These are phyloP conservation scores for Lasius platythorax DNA, from an alignment of 2,888 invertebrate genomes.

Conservation along the genomic window DNA sequence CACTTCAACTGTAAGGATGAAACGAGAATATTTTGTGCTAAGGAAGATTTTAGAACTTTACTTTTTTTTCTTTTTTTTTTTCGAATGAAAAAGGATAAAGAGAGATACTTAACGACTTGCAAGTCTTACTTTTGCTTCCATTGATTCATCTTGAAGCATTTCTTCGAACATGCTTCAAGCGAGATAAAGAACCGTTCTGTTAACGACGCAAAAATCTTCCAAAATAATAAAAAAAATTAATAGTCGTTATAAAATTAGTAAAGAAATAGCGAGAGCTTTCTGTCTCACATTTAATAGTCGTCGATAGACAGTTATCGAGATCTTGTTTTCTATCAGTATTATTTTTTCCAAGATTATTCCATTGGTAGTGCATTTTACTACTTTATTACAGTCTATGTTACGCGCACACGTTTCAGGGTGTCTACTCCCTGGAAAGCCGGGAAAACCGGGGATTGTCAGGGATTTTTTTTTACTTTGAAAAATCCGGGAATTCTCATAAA, in stretches of 20 bases:
- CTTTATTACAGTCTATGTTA: background rate
- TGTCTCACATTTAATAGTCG: background rate
- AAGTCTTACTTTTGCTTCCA: background rate
- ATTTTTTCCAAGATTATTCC: background rate
- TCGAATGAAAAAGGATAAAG: background rate
- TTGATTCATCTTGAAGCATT: background rate
- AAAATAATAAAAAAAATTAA: slow-evolving; percentile 14
- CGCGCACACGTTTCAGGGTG: background rate
- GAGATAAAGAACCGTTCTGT: background rate
- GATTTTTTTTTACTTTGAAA: too few relatives aligned
- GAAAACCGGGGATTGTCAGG: too few relatives aligned
- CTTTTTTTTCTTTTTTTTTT: background rate
- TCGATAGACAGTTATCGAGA: background rate
- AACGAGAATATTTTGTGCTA: background rate
- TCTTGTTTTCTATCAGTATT: background rate
- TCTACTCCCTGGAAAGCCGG: too few relatives aligned
- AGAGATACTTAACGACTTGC: background rate
- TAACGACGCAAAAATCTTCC: background rate
- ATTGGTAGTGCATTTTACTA: background rate
- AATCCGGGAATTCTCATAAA: too few relatives aligned
- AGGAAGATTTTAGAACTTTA: background rate
- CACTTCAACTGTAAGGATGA: background rate
- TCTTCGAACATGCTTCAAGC: background rate
- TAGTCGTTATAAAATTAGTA: background rate
- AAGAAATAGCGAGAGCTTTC: background rate